Evolutionary conservation across 2,113 vertebrate species (phyloP), one percentile per base, ranked within the genome.

Genomic region (Chlamydotis undulata): DNA sequence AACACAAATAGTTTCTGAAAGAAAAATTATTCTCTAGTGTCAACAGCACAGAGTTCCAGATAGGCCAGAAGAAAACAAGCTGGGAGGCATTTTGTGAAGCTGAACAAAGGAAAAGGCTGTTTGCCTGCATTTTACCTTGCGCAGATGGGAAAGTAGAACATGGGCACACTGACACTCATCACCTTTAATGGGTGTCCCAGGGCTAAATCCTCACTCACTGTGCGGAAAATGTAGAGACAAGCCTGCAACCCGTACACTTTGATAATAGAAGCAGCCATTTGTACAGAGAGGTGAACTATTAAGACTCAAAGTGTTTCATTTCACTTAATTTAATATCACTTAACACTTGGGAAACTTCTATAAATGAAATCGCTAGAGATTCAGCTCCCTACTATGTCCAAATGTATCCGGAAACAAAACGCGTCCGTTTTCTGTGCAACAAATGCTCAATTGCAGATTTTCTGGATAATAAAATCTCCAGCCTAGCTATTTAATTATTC

Each of bases 401-500:
- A 84, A 96, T 82, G 28, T 28, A 68, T 85, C 94, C 18, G 15
- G 41, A 68, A 95, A 94, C 94, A 78, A 91, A 96, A 96, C 55
- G 61, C 23, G 52, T 78, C 81, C 74, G 95, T 97, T 97, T 96
- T 89, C 95, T 90, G 59, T 56, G 67, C 83, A 56, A 87, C 90
- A 97, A 96, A 97, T 70, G 79, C 91, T 97, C 90, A 90, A 31
- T 15, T 93, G 74, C 63, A 91, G 83, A 89, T 97, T 95, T 97
- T 94, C 89, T 94, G 76, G 65, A 78, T 93, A 94, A 96, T 97
- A 96, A 97, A 97, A 95, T 57, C 91, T 89, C 75, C 76, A 75
- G 83, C 68, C 68, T 95, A 75, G 53, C 68, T 49, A 96, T 97
- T 97, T 96, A 97, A 98, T 97, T 97, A 97, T 98, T 96, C 94